Conservation (phyloP, 2,888 invertebrate genomes). For the Drosophila longiperda region DNA sequence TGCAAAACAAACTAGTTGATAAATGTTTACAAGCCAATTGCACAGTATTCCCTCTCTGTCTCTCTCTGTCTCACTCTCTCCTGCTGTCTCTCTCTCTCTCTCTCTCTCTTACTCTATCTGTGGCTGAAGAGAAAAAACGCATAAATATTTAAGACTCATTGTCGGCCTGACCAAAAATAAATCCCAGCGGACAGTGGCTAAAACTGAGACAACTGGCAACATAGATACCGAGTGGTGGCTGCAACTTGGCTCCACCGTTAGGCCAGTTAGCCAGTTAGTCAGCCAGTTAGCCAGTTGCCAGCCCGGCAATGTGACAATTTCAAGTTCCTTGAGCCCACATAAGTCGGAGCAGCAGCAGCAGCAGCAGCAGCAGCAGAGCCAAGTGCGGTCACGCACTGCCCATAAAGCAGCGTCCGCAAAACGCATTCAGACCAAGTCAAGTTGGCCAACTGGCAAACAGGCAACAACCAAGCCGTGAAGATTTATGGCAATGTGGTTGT, state of each 20-base stretch:
- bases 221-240: not conserved
- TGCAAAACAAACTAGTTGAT: constrained; percentile 1
- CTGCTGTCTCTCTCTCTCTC: too few relatives aligned
- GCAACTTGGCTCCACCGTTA: constrained; percentile 63
- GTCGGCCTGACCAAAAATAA: constrained; percentile 54
- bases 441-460: constrained; percentile 43
- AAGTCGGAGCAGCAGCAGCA: constrained; percentile 27
- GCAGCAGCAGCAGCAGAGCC: constrained; percentile 6
- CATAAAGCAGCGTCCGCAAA: constrained; percentile 55
- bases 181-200: constrained; percentile 35
- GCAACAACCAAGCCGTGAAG: constrained; percentile 52
- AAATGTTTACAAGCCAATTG: not conserved
- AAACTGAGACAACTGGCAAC: constrained; percentile 15
- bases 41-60: not conserved
- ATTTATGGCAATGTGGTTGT: constrained; percentile 70
- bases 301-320: constrained; percentile 69
- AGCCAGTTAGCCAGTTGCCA: constrained; percentile 3
- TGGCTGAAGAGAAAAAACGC: constrained; percentile 20
- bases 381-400: constrained; percentile 71
- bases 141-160: constrained; percentile 57
- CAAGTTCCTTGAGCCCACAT: constrained; percentile 80
- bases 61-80: not conserved
- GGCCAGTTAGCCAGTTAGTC: constrained; percentile 63
- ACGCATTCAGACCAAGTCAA: constrained; percentile 55
- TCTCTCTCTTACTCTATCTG: not conserved